Conservation (phyloP, 2,113 vertebrate species). For the Dicerorhinus sumatrensis region DNA sequence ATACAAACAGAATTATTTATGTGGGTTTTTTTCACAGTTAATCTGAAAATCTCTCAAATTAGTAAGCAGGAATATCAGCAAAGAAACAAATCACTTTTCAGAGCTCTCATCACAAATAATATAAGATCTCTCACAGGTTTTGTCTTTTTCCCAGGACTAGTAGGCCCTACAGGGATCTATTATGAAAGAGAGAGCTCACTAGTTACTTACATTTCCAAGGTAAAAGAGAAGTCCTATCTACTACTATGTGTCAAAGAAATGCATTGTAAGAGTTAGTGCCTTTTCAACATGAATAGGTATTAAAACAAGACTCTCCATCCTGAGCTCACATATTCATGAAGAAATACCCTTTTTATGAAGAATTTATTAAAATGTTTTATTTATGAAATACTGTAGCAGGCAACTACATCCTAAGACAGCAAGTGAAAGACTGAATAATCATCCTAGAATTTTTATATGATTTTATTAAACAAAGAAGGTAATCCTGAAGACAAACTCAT, state of each 20-base stretch:
- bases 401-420: slow-evolving; percentile 55
- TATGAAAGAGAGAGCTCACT: neutral
- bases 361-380: slow-evolving; percentile 84
- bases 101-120: neutral
- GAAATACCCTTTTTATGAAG: slow-evolving; percentile 81
- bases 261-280: neutral
- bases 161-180: neutral
- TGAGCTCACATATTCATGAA: slow-evolving; percentile 70
- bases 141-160: neutral
- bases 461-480: slow-evolving; percentile 48
- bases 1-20: slow-evolving; percentile 46
- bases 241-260: neutral
- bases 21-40: neutral
- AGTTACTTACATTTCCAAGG: neutral
- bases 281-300: slow-evolving; percentile 28
- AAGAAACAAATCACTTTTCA: neutral
- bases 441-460: slow-evolving; percentile 29
- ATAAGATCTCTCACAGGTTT: neutral
- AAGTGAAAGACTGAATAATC: slow-evolving; percentile 67
- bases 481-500: slow-evolving; percentile 66
- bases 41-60: neutral
- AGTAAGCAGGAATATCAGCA: neutral
- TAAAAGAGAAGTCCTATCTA: neutral
- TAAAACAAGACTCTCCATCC: slow-evolving; percentile 20
- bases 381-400: slow-evolving; percentile 76